Conservation (phyloP, 2,888 invertebrate genomes). For the Himalopsyche anomala region DNA sequence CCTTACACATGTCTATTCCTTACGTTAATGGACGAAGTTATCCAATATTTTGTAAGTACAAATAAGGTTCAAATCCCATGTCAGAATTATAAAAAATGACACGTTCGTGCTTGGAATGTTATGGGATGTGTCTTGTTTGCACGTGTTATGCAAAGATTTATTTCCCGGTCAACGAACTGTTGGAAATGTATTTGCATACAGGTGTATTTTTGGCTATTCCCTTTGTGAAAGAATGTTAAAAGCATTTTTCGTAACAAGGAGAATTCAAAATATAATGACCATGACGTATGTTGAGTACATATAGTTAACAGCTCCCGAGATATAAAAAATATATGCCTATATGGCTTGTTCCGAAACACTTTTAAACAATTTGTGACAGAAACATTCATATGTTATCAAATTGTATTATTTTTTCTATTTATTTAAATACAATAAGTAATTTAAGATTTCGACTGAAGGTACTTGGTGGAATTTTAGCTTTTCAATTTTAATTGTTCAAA, state of each 20-base stretch:
- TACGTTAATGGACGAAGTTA: background rate
- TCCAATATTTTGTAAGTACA: conserved; percentile 19
- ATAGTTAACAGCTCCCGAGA: no score
- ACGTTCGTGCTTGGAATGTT: conserved; percentile 2
- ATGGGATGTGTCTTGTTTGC: conserved; percentile 13
- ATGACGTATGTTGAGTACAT: background rate
- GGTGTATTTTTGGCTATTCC: background rate
- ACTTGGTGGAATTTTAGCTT: no score
- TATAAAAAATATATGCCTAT: no score
- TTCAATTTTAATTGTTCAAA: no score
- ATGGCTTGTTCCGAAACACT: no score
- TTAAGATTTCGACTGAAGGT: no score
- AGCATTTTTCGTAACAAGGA: background rate
- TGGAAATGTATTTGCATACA: conserved; percentile 1
- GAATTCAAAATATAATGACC: background rate
- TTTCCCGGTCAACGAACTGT: conserved; percentile 11
- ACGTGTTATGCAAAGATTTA: conserved; percentile 22
- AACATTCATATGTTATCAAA: no score
- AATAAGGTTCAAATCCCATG: conserved; percentile 30
- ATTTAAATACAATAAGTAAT: no score
- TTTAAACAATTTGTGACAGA: no score
- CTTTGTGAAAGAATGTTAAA: conserved; percentile 7
- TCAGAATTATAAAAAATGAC: conserved; percentile 26
- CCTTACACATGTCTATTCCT: background rate
- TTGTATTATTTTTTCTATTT: no score